Base-by-base conservation (phyloP, 2,113 vertebrate species). In the Sebastes schlegelii region DNA sequence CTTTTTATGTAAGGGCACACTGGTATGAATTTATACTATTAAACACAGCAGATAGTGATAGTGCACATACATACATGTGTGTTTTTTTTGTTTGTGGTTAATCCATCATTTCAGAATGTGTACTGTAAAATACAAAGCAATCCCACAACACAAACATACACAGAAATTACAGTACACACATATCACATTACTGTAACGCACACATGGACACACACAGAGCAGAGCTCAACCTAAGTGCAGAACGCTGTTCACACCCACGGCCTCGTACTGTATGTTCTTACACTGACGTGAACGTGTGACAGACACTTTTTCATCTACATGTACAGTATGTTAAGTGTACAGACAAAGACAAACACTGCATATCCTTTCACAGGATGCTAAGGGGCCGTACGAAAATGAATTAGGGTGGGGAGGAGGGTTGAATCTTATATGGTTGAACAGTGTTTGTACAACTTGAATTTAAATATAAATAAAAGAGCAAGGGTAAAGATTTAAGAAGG, bases 51-150 rank as follows among this genome's bases (percentile, higher is more conserved):
- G 19, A 67, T n/a, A 21, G 75, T 8, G 65, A 42, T 17, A 19
- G 63, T 43, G 12, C 19, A 34, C 52, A 58, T 68, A 55, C 55
- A 73, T 23, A 19, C 23, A 48, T 58, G 49, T 52, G n/a, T 64
- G 66, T 43, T 49, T 52, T 40, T 45, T 65, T 68, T 62, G 69
- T 83, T 51, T 43, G 21, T 12, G 61, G 23, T 68, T 8, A 72
- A 86, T 87, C 74, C 58, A 85, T 88, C 82, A 82, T 65, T 49
- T 54, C 60, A 66, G 23, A 60, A 66, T 45, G 43, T 74, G 23
- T 55, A n/a, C 42, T 5, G 13, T 16, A 26, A 6, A 75, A 60
- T 5, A 78, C 4, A 51, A 65, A 55, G 2, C 66, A 72, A 69
- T 63, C 40, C 48, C 7, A 21, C 17, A 70, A 52, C 34, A 34